phyloP scores from a whole-genome alignment of 2,797 vertebrate genomes.

The Myripristis murdjan region DNA sequence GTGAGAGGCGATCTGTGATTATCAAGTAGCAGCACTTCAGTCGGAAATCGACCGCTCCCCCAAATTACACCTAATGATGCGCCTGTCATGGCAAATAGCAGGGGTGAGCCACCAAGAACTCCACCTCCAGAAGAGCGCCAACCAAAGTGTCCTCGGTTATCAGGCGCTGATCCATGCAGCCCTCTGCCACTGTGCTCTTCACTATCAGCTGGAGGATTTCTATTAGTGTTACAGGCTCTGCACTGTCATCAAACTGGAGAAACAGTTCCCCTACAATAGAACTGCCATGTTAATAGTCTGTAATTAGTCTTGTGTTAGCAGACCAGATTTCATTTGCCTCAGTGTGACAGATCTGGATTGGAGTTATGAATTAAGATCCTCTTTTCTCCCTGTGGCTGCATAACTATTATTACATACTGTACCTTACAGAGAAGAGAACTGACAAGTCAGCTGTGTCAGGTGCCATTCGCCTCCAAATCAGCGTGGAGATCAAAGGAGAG shows the following conservation, averaged over 20 bases:
- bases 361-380: slow-evolving; percentile 55
- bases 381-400: neutral
- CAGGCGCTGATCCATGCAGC: slow-evolving; percentile 50
- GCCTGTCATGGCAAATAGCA: slow-evolving; percentile 80
- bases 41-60: slow-evolving; percentile 73
- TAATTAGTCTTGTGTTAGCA: slow-evolving; percentile 64
- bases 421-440: slow-evolving; percentile 93
- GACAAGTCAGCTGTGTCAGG: slow-evolving; percentile 98
- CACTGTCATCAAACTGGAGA: slow-evolving; percentile 43
- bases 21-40: slow-evolving; percentile 75
- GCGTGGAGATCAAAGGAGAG: slow-evolving; percentile 98
- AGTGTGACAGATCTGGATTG: slow-evolving; percentile 17
- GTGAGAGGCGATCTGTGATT: slow-evolving; percentile 73
- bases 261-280: slow-evolving; percentile 55
- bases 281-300: slow-evolving; percentile 61
- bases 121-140: slow-evolving; percentile 65
- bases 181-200: slow-evolving; percentile 60
- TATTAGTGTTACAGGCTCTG: slow-evolving; percentile 52
- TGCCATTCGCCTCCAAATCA: slow-evolving; percentile 98
- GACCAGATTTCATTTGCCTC: slow-evolving; percentile 32
- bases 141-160: slow-evolving; percentile 61
- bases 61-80: slow-evolving; percentile 84
- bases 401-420: slow-evolving; percentile 28
- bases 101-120: slow-evolving; percentile 55
- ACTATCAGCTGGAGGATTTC: slow-evolving; percentile 63